phyloP scores from a whole-genome alignment of 2,888 invertebrate genomes.

The Peribatodes rhomboidaria region DNA sequence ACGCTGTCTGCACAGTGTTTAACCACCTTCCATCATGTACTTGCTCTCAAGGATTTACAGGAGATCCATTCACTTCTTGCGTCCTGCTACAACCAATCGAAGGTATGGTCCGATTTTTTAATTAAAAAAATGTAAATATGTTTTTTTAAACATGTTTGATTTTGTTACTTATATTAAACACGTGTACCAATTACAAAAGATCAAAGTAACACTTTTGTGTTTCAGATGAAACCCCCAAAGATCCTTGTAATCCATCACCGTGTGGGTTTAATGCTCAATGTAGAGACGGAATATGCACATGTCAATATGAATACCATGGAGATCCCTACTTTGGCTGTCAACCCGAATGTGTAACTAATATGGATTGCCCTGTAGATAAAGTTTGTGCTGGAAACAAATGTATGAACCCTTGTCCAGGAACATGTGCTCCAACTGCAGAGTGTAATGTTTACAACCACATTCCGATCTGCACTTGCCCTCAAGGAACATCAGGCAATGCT shows the following conservation, averaged over 20 bases:
- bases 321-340: conserved; percentile 91
- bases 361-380: conserved; percentile 89
- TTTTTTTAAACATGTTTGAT: no score
- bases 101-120: conserved; percentile 56
- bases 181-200: no score
- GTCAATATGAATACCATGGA: conserved; percentile 90
- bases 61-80: conserved; percentile 92
- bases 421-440: conserved; percentile 88
- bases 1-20: conserved; percentile 88
- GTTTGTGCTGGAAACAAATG: conserved; percentile 92
- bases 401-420: conserved; percentile 90
- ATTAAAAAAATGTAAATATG: neutral
- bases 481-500: conserved; percentile 89
- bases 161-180: no score
- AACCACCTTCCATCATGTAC: conserved; percentile 90
- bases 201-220: conserved; percentile 42
- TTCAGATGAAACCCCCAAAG: conserved; percentile 74
- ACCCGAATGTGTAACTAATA: conserved; percentile 92
- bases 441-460: conserved; percentile 89
- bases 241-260: conserved; percentile 92
- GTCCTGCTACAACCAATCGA: conserved; percentile 75
- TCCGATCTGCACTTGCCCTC: conserved; percentile 89
- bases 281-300: conserved; percentile 89
- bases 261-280: conserved; percentile 90
- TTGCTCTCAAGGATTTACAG: conserved; percentile 90